Evolutionary conservation across 2,888 invertebrate genomes (phyloP).

Genomic region (Diploptera punctata): DNA sequence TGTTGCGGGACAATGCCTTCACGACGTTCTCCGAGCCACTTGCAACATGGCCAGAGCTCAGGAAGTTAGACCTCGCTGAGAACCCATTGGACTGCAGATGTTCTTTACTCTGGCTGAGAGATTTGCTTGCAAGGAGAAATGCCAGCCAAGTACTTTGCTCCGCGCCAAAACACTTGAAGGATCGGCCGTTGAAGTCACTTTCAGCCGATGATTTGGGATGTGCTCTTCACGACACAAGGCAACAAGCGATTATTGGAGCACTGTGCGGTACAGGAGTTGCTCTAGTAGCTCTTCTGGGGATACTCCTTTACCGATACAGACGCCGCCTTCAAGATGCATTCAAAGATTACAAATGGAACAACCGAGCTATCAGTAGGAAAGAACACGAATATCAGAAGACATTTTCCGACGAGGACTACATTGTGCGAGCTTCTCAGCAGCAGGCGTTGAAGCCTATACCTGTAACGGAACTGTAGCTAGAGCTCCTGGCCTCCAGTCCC

Average conservation of each 20-base stretch:
- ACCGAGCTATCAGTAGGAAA: slow-evolving; percentile 73
- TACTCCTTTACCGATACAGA: slow-evolving; percentile 80
- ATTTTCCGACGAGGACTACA: slow-evolving; percentile 87
- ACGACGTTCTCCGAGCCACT: slow-evolving; percentile 77
- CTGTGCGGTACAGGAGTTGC: slow-evolving; percentile 77
- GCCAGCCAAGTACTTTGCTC: slow-evolving; percentile 65
- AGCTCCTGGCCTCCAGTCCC: slow-evolving; percentile 84
- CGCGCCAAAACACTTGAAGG: slow-evolving; percentile 74
- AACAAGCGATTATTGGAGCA: slow-evolving; percentile 81
- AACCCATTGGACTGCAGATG: slow-evolving; percentile 86
- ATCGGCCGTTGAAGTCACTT: slow-evolving; percentile 70
- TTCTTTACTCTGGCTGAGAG: slow-evolving; percentile 78
- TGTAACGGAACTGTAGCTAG: slow-evolving; percentile 95
- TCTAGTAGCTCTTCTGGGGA: slow-evolving; percentile 70
- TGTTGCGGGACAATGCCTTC: slow-evolving; percentile 80
- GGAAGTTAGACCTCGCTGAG: slow-evolving; percentile 78
- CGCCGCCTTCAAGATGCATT: slow-evolving; percentile 81
- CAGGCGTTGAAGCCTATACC: slow-evolving; percentile 64
- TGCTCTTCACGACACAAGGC: slow-evolving; percentile 77
- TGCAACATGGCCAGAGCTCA: slow-evolving; percentile 79
- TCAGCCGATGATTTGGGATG: slow-evolving; percentile 82
- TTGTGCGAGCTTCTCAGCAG: slow-evolving; percentile 66
- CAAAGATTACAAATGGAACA: slow-evolving; percentile 84
- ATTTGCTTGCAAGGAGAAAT: slow-evolving; percentile 72
- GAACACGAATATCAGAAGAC: slow-evolving; percentile 91